Base-by-base conservation (phyloP, 2,113 vertebrate species). In the Cathartes aura region DNA sequence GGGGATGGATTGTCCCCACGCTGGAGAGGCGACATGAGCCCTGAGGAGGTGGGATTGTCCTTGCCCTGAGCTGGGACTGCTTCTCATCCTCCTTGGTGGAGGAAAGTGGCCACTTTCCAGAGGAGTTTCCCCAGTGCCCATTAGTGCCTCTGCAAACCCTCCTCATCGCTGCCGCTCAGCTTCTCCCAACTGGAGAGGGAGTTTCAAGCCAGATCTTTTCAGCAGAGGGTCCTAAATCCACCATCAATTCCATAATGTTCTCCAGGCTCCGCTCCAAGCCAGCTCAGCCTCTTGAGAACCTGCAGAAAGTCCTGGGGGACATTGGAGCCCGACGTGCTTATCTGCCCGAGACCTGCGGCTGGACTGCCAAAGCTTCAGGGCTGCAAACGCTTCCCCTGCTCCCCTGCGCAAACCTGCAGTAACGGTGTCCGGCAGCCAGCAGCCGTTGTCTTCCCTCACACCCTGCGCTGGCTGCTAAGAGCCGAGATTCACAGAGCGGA, bases 311-410 rank as follows among this genome's bases (percentile, higher is more conserved):
- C n/a, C 42, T 27, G 45, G 38, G 53, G 36, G 42, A 6, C 7
- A 0, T 1, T 1, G 30, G 40, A 55, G 40, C 40, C 53, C 1
- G 0, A 32, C 13, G 67, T 1, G 2, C 9, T 43, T 4, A 1
- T 4, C 27, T 10, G 26, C 36, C 17, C 2, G 1, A 48, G 40
- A 2, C 42, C 43, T 8, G 36, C 1, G 6, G 22, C 59, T 3
- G 66, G 4, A 1, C 43, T 9, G 60, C 26, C 32, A 2, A 5
- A 8, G 38, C 36, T 4, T 2, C 53, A 6, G 66, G 30, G 34
- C 63, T 34, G 58, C 40, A 7, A 55, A 22, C 3, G 1, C 40
- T 11, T 4, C 38, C 42, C 6, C 0, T 1, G 24, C 58, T 45
- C 15, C 36, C 42, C 23, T 6, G 15, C 3, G 5, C 24, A 30